Conservation (phyloP, 2,888 invertebrate species). For the Tenodera sinensis region DNA sequence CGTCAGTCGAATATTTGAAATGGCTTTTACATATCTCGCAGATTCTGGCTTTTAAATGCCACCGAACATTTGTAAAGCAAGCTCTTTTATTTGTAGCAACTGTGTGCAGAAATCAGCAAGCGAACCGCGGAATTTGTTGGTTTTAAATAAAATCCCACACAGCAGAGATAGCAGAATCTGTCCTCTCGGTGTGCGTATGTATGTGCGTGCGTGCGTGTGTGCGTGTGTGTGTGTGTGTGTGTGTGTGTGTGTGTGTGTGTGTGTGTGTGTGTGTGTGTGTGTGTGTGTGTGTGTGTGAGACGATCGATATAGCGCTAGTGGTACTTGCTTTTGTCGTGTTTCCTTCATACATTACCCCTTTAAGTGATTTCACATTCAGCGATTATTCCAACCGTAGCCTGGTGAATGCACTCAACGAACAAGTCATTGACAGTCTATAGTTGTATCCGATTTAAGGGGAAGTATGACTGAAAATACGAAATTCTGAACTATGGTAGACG, state of each 20-base stretch:
- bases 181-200: neutral
- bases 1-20: neutral
- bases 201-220: too few relatives aligned
- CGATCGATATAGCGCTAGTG: neutral
- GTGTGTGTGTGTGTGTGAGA: too few relatives aligned
- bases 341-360: neutral
- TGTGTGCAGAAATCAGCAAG: neutral
- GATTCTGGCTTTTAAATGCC: neutral
- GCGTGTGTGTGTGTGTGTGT: too few relatives aligned
- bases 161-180: neutral
- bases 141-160: neutral
- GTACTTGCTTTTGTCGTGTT: neutral
- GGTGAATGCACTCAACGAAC: too few relatives aligned
- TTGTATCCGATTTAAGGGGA: too few relatives aligned
- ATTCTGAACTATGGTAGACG: too few relatives aligned
- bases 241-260: too few relatives aligned
- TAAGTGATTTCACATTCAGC: neutral
- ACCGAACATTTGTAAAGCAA: neutral
- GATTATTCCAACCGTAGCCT: too few relatives aligned
- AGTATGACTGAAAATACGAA: too few relatives aligned
- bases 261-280: too few relatives aligned
- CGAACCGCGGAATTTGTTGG: neutral
- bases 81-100: neutral
- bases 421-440: too few relatives aligned
- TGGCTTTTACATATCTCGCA: neutral